Evolutionary conservation across 2,888 invertebrate species (phyloP).

Genomic region (Apocheima hispidaria): DNA sequence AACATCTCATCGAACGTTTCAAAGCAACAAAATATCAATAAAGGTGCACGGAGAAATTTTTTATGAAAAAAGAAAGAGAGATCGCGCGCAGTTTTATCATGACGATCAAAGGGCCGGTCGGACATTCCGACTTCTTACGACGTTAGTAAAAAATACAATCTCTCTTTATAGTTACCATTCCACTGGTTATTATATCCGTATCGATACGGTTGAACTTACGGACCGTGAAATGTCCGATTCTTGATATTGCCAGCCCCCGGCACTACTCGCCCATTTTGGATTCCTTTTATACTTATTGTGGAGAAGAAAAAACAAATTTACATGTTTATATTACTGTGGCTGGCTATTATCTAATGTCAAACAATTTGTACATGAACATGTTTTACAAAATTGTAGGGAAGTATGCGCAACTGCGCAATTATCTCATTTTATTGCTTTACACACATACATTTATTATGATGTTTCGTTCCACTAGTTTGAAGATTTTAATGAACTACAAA

Average conservation of each 20-base stretch:
- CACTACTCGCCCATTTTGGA: conserved; percentile 65
- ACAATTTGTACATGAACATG: background rate
- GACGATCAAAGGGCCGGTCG: conserved; percentile 84
- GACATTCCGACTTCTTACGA: conserved; percentile 85
- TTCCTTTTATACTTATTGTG: conserved; percentile 56
- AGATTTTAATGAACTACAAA: too few relatives aligned
- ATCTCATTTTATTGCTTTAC: too few relatives aligned
- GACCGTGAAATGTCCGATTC: conserved; percentile 82
- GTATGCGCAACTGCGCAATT: too few relatives aligned
- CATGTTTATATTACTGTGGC: conserved; percentile 34
- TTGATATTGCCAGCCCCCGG: conserved; percentile 73
- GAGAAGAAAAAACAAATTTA: conserved; percentile 37
- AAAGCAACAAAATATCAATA: conserved; percentile 70
- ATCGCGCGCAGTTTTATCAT: conserved; percentile 82
- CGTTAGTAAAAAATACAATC: conserved; percentile 86
- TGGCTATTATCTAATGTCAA: conserved; percentile 26
- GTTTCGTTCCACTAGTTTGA: background rate
- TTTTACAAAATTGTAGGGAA: background rate
- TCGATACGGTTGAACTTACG: conserved; percentile 81
- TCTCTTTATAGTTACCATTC: conserved; percentile 86
- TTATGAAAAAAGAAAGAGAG: conserved; percentile 73
- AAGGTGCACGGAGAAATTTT: conserved; percentile 65
- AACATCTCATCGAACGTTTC: conserved; percentile 57
- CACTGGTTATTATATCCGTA: conserved; percentile 85
- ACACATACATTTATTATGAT: too few relatives aligned